phyloP scores from a whole-genome alignment of 1,140 invertebrate genomes.

The Berghia stephanieae region DNA sequence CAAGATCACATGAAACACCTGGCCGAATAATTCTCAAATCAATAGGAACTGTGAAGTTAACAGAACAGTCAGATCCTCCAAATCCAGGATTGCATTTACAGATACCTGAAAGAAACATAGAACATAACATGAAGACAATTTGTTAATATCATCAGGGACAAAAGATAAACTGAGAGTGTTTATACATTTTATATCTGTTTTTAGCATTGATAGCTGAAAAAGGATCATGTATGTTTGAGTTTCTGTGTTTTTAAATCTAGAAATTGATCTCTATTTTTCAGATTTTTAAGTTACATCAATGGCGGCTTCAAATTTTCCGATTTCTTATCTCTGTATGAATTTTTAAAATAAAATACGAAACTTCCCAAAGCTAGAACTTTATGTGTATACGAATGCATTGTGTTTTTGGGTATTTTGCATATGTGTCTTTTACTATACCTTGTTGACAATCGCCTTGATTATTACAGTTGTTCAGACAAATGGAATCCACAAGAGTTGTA shows the following conservation, averaged over 20 bases:
- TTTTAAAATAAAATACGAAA: too few relatives aligned
- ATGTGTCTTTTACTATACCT: too few relatives aligned
- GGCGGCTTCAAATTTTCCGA: too few relatives aligned
- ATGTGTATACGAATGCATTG: too few relatives aligned
- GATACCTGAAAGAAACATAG: conserved; percentile 34
- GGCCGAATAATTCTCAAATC: conserved; percentile 18
- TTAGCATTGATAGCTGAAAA: not conserved
- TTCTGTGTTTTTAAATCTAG: not conserved
- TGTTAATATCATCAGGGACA: too few relatives aligned
- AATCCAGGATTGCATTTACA: conserved; percentile 42
- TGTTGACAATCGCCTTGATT: conserved; percentile 37
- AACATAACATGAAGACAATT: too few relatives aligned
- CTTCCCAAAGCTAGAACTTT: too few relatives aligned
- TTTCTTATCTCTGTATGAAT: too few relatives aligned
- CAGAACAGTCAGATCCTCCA: conserved; percentile 44
- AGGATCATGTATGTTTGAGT: not conserved
- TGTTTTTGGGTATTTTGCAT: too few relatives aligned
- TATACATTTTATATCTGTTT: not conserved
- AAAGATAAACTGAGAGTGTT: not conserved
- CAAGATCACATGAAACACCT: conserved; percentile 31
- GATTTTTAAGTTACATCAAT: too few relatives aligned
- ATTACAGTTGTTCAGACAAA: conserved; percentile 44
- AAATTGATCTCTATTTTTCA: not conserved
- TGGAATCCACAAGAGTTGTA: conserved; percentile 19
- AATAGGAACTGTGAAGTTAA: conserved; percentile 34